These are phyloP conservation scores for Meghimatium bilineatum DNA, from an alignment of 2,888 invertebrate species.

Conservation along the genomic window DNA sequence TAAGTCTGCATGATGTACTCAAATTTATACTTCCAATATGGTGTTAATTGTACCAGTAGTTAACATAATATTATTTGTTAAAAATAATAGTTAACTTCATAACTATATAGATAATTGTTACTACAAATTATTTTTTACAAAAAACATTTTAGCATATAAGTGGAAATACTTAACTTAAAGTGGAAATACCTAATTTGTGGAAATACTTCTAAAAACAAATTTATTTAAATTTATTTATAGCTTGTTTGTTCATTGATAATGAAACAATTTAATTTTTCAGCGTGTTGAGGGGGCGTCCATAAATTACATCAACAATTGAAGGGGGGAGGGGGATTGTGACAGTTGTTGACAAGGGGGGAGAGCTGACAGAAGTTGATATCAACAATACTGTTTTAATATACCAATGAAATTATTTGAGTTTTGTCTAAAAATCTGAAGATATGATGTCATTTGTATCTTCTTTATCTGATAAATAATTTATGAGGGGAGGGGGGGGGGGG, in stretches of 20 bases:
- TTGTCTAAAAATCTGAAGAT: too few relatives aligned
- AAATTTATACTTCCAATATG: not conserved
- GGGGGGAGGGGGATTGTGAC: too few relatives aligned
- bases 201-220: not conserved
- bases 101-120: not conserved
- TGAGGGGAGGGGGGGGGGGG: too few relatives aligned
- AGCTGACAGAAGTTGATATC: too few relatives aligned
- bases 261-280: not conserved
- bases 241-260: not conserved
- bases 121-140: not conserved
- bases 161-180: not conserved
- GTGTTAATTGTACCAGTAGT: not conserved
- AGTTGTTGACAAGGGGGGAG: too few relatives aligned
- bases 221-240: not conserved
- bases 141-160: too few relatives aligned
- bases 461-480: too few relatives aligned
- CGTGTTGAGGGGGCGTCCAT: too few relatives aligned
- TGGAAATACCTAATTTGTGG: not conserved
- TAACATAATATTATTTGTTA: not conserved
- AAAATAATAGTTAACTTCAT: not conserved
- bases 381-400: too few relatives aligned
- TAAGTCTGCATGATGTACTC: constrained; percentile 3
- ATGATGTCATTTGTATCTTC: too few relatives aligned
- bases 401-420: too few relatives aligned
- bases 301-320: too few relatives aligned